phyloP scores from a whole-genome alignment of 2,888 invertebrate genomes.

The Campoplex capitator region DNA sequence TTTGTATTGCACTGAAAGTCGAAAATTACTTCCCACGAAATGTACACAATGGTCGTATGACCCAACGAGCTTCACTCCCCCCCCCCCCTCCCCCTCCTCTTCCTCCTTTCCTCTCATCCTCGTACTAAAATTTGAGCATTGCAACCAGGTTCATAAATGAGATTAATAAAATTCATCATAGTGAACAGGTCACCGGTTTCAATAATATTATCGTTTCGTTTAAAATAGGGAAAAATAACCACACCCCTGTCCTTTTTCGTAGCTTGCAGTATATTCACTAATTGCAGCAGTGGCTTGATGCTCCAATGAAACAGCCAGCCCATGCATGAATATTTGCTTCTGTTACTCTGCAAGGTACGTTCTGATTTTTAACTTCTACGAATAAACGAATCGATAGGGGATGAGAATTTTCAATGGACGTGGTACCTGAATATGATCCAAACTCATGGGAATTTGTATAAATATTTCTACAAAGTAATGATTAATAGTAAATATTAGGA shows the following conservation, averaged over 20 bases:
- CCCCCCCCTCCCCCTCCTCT: neutral
- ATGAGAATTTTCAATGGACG: neutral
- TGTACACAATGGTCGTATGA: constrained; percentile 19
- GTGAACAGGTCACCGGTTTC: constrained; percentile 27
- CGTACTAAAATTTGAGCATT: constrained; percentile 15
- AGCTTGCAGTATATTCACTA: constrained; percentile 1
- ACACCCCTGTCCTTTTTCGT: neutral
- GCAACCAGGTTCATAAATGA: constrained; percentile 40
- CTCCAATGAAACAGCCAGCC: constrained; percentile 9
- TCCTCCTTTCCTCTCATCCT: neutral
- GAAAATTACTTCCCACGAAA: constrained; percentile 56
- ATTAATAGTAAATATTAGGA: neutral
- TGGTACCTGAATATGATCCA: neutral
- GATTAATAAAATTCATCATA: constrained; percentile 53
- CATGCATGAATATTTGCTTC: constrained; percentile 10
- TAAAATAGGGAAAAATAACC: constrained; percentile 29
- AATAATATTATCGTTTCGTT: constrained; percentile 36
- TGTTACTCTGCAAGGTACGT: neutral
- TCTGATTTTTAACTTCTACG: neutral
- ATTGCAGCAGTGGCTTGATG: constrained; percentile 37
- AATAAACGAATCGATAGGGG: neutral
- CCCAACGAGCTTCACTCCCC: neutral
- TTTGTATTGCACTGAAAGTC: constrained; percentile 55
- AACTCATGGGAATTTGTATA: neutral
- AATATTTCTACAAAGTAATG: neutral